Base-by-base conservation (phyloP, 2,797 vertebrate species). In the Triplophysa bombifrons region DNA sequence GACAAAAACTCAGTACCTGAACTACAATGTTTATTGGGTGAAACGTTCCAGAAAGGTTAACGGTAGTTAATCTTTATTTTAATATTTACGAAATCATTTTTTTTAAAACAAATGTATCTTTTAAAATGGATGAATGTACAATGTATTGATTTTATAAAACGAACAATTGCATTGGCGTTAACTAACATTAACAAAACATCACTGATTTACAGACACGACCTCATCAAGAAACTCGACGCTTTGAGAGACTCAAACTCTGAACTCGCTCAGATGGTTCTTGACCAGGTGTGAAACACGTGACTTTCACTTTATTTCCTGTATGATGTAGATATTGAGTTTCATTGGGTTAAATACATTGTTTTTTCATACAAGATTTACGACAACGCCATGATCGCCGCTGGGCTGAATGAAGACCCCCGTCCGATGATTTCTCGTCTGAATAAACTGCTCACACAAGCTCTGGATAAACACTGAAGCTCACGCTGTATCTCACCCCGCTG, bases 301-400 rank as follows among this genome's bases (percentile, higher is more conserved):
- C 22, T 17, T 56, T 3, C 34, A 3, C 25, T 4, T 19, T n/a
- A 2, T 20, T 69, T 16, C 38, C 13, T 14, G 14, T 50, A 50
- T 50, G 14, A 50, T 16, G 5, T 41, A 9, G 1, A 41, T 11
- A 10, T 11, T 2, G 38, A 41, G 50, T 19, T 8, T 51, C 50
- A 25, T n/a, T 48, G 1, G 68, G 1, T 74, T 34, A 3, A n/a
- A 20, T 10, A 56, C 3, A 20, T 27, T 20, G 0, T 13, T 34
- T 38, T 67, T 67, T 48, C 9, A 19, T 30, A 19, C 65, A 65
- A 99, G 98, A 95, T 98, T 85, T 98, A 97, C 6, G 96, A 98
- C 88, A 99, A 98, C 1, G 96, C 96, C 84, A 99, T 99, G 97
- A 98, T 99, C 69, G 84, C 96, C 12, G 97, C 97, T 0, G 98